Evolutionary conservation across 1,140 invertebrate genomes (phyloP), one percentile per base, ranked within the genome.

Genomic region (Megalonaias nervosa): DNA sequence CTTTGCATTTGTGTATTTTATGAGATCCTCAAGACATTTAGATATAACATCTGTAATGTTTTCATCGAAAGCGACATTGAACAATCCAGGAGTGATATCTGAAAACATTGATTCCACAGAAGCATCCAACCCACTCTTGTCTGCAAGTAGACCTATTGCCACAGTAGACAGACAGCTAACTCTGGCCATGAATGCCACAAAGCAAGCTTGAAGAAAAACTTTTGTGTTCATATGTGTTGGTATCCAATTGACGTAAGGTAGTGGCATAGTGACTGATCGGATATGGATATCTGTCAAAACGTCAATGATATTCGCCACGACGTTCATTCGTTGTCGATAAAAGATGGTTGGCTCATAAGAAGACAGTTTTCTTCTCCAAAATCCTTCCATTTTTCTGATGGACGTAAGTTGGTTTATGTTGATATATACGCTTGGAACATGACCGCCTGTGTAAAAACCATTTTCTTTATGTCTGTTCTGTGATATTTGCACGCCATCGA

Each of bases 291-390:
- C 74, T 13, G 73, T 65, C 23, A 80, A 83, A 16, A 83, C 74
- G 65, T 85, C 82, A 68, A 83, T 81, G 58, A 83, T 77, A 26
- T 74, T 73, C 6, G 84, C 79, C 17, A 85, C 78, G 16, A 82
- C 80, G 74, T 85, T 83, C 82, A 84, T 83, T 59, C 82, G 78
- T 67, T 85, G 84, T 60, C 81, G 65, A 21, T 81, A 81, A 60
- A 85, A 85, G 31, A 76, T 79, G 19, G 82, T 84, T 15, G 84
- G 82, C 56, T 85, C 82, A 77, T 85, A 85, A 1, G 31, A 23
- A 13, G 58, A 38, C 67, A 85, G 48, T 62, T 74, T 76, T 15
- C 62, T 61, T 71, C 71, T 77, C 84, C 84, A 85, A 68, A 85
- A 85, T 12, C 59, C 13, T 74, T 85, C 84, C 61, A 71, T 80